Evolutionary conservation across 2,888 invertebrate species (phyloP).

Genomic region (Eudasyphora cyanicolor): DNA sequence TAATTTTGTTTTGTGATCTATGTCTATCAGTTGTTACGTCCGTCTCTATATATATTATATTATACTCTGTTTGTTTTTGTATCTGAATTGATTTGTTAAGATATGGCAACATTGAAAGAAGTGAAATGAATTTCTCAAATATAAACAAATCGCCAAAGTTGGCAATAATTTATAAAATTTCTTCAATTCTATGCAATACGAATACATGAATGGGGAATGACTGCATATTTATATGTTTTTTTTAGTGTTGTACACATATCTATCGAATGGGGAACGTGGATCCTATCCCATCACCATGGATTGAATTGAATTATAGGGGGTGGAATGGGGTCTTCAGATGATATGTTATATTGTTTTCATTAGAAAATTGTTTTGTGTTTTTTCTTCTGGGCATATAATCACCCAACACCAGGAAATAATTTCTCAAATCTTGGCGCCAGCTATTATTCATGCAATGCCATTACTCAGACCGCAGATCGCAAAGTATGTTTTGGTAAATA

Average conservation of each 20-base stretch:
- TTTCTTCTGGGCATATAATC: no score
- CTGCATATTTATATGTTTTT: neutral
- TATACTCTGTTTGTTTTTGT: neutral
- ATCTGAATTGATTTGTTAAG: conserved; percentile 32
- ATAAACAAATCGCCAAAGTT: conserved; percentile 64
- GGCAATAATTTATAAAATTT: conserved; percentile 57
- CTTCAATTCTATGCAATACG: conserved; percentile 13
- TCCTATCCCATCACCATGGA: no score
- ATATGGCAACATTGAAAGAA: conserved; percentile 61
- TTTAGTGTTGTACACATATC: conserved; percentile 18
- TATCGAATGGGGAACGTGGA: neutral
- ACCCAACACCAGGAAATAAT: conserved; percentile 61
- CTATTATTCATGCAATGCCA: conserved; percentile 32
- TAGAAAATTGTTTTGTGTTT: conserved; percentile 27
- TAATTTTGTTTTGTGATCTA: conserved; percentile 41
- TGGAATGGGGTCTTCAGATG: no score
- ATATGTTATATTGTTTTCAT: neutral
- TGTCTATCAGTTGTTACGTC: neutral
- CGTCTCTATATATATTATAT: neutral
- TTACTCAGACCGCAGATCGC: neutral
- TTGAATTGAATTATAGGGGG: no score
- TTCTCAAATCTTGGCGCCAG: conserved; percentile 66
- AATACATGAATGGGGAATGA: neutral
- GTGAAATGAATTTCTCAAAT: conserved; percentile 47
- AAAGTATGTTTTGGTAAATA: conserved; percentile 56